Conservation (phyloP, 2,888 invertebrate species). For the Meteorus colon region DNA sequence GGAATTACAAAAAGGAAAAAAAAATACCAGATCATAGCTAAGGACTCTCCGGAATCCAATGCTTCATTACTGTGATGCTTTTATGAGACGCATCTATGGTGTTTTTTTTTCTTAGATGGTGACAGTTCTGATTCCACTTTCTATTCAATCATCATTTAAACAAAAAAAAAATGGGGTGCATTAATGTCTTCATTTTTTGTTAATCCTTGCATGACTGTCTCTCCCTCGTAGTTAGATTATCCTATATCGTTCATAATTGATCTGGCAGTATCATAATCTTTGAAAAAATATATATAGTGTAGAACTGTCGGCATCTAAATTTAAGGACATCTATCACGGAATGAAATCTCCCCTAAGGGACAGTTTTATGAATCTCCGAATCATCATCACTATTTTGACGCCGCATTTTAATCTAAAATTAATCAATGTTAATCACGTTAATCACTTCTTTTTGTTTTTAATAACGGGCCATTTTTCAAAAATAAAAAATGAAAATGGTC, state of each 20-base stretch:
- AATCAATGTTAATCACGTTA: slow-evolving; percentile 53
- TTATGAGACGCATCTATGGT: slow-evolving; percentile 45
- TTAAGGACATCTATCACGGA: slow-evolving; percentile 66
- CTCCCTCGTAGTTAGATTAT: slow-evolving; percentile 50
- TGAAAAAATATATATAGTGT: slow-evolving; percentile 53
- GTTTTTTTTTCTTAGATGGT: slow-evolving; percentile 59
- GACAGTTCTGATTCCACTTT: slow-evolving; percentile 60
- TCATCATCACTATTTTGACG: slow-evolving; percentile 53
- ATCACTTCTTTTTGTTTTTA: slow-evolving; percentile 45
- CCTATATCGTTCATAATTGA: slow-evolving; percentile 28
- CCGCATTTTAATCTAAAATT: slow-evolving; percentile 48
- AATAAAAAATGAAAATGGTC: slow-evolving; percentile 31
- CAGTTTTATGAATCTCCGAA: slow-evolving; percentile 62
- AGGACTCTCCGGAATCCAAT: slow-evolving; percentile 61
- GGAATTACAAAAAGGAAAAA: slow-evolving; percentile 54
- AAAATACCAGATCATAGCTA: slow-evolving; percentile 59
- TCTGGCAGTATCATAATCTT: slow-evolving; percentile 51
- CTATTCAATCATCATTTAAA: slow-evolving; percentile 40
- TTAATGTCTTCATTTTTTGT: neutral
- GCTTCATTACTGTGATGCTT: slow-evolving; percentile 43
- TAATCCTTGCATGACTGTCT: slow-evolving; percentile 57
- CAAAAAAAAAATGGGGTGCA: slow-evolving; percentile 19
- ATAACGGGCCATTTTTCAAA: slow-evolving; percentile 54
- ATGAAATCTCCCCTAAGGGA: slow-evolving; percentile 71
- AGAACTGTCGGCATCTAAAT: slow-evolving; percentile 69